Percentiles rank a stretch among this genome's conserved stretches.
phyloP scores from a whole-genome alignment of 2,888 invertebrate genomes.

The Agrenia bidenticulata region DNA sequence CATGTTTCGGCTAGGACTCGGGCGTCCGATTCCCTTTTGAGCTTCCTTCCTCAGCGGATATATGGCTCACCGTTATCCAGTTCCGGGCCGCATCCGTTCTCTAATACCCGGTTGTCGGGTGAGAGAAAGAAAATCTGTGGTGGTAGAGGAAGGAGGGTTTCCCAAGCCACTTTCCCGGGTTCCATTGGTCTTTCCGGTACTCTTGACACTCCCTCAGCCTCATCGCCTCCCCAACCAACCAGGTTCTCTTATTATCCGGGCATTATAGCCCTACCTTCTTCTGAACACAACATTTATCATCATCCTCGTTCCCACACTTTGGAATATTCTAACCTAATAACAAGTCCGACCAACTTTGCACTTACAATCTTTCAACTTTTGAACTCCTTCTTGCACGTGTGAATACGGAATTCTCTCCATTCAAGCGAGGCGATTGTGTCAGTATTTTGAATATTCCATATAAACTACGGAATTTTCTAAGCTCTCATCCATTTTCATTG shows the following conservation, averaged over 20 bases:
- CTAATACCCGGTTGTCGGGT: conserved; percentile 53
- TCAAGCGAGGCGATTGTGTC: no score
- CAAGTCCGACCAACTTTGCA: conserved; percentile 1
- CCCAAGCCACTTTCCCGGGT: conserved; percentile 53
- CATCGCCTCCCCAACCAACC: conserved; percentile 45
- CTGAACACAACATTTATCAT: conserved; percentile 6
- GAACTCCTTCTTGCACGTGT: neutral
- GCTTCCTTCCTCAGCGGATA: conserved; percentile 53
- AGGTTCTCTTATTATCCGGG: conserved; percentile 32
- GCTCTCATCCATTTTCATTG: neutral
- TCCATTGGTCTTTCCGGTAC: conserved; percentile 54
- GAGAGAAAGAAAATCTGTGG: conserved; percentile 49
- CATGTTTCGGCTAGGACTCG: conserved; percentile 53
- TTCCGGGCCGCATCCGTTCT: conserved; percentile 53
- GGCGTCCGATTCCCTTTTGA: conserved; percentile 53
- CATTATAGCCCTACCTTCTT: conserved; percentile 15
- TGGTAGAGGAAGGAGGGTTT: conserved; percentile 53
- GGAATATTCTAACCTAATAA: neutral
- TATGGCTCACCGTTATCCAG: conserved; percentile 53
- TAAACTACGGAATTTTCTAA: neutral
- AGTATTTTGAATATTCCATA: no score
- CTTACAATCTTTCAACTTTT: conserved; percentile 10
- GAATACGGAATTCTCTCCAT: neutral
- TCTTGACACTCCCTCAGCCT: conserved; percentile 53
- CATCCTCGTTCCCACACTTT: conserved; percentile 5